Evolutionary conservation across 2,797 vertebrate species (phyloP).

Genomic region (Threskiornis aethiopicus): DNA sequence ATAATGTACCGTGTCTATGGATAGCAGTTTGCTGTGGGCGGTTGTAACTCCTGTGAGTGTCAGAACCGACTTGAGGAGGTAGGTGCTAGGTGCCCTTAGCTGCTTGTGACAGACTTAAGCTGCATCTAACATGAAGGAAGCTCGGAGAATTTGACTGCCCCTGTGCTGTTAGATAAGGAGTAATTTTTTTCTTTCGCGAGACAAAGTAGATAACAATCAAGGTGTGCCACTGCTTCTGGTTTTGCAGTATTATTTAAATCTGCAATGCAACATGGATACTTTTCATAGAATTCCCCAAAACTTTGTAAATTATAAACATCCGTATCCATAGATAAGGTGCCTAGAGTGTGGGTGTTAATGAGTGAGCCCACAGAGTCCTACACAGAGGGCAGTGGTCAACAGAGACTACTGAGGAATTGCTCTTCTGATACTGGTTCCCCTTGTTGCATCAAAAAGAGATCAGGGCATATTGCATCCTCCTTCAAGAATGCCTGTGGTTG

Average conservation of each 20-base stretch:
- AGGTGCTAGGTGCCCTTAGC: not conserved
- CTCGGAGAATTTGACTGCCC: not conserved
- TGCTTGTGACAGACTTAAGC: not conserved
- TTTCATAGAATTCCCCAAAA: not conserved
- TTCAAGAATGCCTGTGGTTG: too few species aligned
- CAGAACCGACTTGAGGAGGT: not conserved
- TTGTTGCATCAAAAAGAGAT: not conserved
- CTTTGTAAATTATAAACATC: not conserved
- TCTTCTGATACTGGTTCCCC: not conserved
- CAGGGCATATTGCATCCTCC: not conserved
- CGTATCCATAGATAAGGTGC: not conserved
- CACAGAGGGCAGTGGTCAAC: accelerated
- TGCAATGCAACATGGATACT: not conserved
- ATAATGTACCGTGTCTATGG: not conserved
- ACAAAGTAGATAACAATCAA: not conserved
- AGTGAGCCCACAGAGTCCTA: not conserved
- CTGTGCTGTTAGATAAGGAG: not conserved
- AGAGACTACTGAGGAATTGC: not conserved
- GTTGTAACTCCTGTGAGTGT: not conserved
- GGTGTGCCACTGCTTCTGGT: not conserved
- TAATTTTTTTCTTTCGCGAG: not conserved
- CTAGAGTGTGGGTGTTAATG: not conserved
- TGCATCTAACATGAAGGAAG: not conserved
- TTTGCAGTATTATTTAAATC: not conserved
- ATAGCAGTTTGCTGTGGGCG: not conserved